Base-by-base conservation (phyloP, 2,113 vertebrate genomes). In the Calyptomena viridis region DNA sequence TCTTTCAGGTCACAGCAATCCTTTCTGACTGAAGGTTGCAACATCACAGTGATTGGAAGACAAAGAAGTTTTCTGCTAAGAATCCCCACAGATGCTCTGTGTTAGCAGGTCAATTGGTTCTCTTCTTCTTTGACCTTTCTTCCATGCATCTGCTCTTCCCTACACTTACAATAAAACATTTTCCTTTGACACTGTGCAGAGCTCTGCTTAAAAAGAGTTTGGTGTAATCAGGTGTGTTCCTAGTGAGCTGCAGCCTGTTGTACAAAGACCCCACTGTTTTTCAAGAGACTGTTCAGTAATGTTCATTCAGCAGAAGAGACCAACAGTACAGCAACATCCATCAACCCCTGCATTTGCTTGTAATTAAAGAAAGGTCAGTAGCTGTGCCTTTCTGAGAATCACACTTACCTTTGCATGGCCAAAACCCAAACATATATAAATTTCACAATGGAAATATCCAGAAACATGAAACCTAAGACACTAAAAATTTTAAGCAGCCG, bases 71-170 rank as follows among this genome's bases (percentile, higher is more conserved):
- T 97, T 95, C 94, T 96, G 95, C 94, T 84, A 90, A 95, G 93
- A 93, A 89, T 93, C 49, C 50, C 78, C 94, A 94, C 86, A 97
- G 94, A 95, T 84, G 28, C 33, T 96, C 85, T 94, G 93, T 76
- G 97, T 97, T 67, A 97, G 91, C 84, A 73, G 69, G 77, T 96
- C 97, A 97, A 60, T 94, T 97, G 93, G 56, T 87, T 88, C 91
- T 86, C 92, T 96, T 96, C 95, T 95, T 93, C 93, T 95, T 64
- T 97, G 96, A 96, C 96, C 97, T 97, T 98, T 97, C 64, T 89
- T 76, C 39, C 58, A 33, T 10, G 55, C 68, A 78, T 96, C 78
- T 94, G 80, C 11, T 92, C 97, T 94, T 97, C 96, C 93, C 66
- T 90, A 82, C 66, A 89, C 92, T 97, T 93, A 96, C 81, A 97